Evolutionary conservation across 92 coral and sea anemone genomes (phyloP), one percentile per base, ranked within the genome.

Genomic region (Porites lobata): DNA sequence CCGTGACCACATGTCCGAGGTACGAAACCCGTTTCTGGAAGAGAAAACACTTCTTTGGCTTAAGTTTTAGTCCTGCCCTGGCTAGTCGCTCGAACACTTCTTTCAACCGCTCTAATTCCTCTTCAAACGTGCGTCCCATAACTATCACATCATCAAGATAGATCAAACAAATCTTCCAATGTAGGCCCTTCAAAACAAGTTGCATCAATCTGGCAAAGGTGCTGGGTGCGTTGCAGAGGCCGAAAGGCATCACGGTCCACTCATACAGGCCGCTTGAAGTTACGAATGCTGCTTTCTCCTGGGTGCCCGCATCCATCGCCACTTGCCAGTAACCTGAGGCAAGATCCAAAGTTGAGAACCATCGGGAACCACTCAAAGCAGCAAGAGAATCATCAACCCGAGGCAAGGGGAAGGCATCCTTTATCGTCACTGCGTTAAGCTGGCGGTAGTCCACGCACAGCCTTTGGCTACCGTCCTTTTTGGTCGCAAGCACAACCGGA

Each of bases 1-100:
- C 90, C 15, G 90, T 68, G 79, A 89, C 92, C 72, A 84, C 70
- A 75, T 82, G 92, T 73, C 92, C 89, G 12, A 88, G 82, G 74
- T 89, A 84, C 50, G 57, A 22, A 84, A 38, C 47, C 47, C 47
- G 47, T 38, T 38, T 38, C 47, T 38, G 47, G 47, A 38, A 38
- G 47, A 38, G 80, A 50, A 68, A 22, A 77, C 79, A 84, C 66
- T 84, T 84, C n/a, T 77, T 63, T 8, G 92, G 89, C 65, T 84
- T 84, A 67, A 89, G 92, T 80, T 89, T 89, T 14, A 83, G 89
- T 47, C 80, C 92, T 20, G 32, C 32, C 32, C 32, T 29, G 32
- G 32, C 32, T 29, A 29, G 32, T 29, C 32, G 32, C 32, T 29
- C 32, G 32, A 29, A 29, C 32, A 29, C 32, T 2, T 29, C 32